phyloP scores from a whole-genome alignment of 1,140 invertebrate genomes.

The Drosophila repletoides region DNA sequence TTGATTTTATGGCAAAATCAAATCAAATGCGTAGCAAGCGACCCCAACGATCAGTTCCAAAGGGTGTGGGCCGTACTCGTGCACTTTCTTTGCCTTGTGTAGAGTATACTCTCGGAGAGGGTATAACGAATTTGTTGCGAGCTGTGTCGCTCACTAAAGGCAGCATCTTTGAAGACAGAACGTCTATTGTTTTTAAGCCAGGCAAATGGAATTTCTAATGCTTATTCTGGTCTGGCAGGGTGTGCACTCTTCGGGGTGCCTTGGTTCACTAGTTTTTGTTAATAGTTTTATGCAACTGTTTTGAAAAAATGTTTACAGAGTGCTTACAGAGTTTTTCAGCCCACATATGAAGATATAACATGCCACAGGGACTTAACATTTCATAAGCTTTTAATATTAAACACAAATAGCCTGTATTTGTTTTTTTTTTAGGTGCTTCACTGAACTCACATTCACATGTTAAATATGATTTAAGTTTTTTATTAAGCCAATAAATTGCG shows the following conservation, averaged over 20 bases:
- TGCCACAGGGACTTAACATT: background rate
- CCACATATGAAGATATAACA: background rate
- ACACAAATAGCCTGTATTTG: background rate
- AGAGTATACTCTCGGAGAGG: no score
- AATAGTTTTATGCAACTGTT: slow-evolving; percentile 3
- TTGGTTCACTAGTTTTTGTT: no score
- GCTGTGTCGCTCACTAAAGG: no score
- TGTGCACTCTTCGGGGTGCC: no score
- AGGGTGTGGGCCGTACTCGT: slow-evolving; percentile 20
- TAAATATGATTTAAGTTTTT: slow-evolving; percentile 25
- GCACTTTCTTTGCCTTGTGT: slow-evolving; percentile 40
- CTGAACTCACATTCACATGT: slow-evolving; percentile 20
- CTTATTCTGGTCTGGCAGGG: no score
- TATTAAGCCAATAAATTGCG: slow-evolving; percentile 13
- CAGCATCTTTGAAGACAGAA: no score
- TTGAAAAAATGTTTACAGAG: no score
- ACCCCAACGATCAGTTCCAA: slow-evolving; percentile 37
- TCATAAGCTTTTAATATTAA: slow-evolving; percentile 8
- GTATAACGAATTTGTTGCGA: no score
- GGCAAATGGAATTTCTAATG: no score
- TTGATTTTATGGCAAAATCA: slow-evolving; percentile 72
- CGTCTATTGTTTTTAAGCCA: no score
- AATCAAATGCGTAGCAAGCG: slow-evolving; percentile 59
- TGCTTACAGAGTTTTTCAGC: no score
- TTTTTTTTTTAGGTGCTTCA: slow-evolving; percentile 3